phyloP scores from a whole-genome alignment of 2,797 vertebrate genomes.

The Champsocephalus esox region DNA sequence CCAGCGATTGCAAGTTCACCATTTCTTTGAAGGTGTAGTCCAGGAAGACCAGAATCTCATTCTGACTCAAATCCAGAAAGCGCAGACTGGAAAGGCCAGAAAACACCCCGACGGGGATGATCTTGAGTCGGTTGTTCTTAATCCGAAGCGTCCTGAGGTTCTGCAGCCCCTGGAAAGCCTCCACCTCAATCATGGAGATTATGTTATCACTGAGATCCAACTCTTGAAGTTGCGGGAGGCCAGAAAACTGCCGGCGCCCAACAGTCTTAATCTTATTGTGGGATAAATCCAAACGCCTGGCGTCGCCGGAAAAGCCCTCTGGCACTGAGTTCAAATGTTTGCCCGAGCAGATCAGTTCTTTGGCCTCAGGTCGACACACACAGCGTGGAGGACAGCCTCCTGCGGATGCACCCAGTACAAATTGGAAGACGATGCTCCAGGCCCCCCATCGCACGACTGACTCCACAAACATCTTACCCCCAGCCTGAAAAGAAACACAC shows the following conservation, averaged over 20 bases:
- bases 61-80: slow-evolving; percentile 89
- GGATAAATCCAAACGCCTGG: slow-evolving; percentile 87
- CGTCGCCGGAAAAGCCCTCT: slow-evolving; percentile 83
- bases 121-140: slow-evolving; percentile 89
- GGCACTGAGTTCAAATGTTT: slow-evolving; percentile 87
- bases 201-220: slow-evolving; percentile 90
- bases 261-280: slow-evolving; percentile 89
- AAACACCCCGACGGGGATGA: slow-evolving; percentile 89
- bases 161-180: slow-evolving; percentile 88
- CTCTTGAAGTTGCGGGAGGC: slow-evolving; percentile 86
- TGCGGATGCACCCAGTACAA: slow-evolving; percentile 69
- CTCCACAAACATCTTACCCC: slow-evolving; percentile 85
- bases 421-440: slow-evolving; percentile 79
- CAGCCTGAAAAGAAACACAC: slow-evolving; percentile 71
- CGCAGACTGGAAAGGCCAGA: slow-evolving; percentile 85
- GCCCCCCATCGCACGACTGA: slow-evolving; percentile 78
- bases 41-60: slow-evolving; percentile 92
- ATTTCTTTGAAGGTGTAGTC: slow-evolving; percentile 90
- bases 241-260: slow-evolving; percentile 86
- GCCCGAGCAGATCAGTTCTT: slow-evolving; percentile 87
- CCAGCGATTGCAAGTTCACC: slow-evolving; percentile 84
- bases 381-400: slow-evolving; percentile 86
- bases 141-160: slow-evolving; percentile 86
- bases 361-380: slow-evolving; percentile 82
- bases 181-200: slow-evolving; percentile 89